Evolutionary conservation across 2,888 invertebrate genomes (phyloP).

Genomic region (Drosophila rubida): DNA sequence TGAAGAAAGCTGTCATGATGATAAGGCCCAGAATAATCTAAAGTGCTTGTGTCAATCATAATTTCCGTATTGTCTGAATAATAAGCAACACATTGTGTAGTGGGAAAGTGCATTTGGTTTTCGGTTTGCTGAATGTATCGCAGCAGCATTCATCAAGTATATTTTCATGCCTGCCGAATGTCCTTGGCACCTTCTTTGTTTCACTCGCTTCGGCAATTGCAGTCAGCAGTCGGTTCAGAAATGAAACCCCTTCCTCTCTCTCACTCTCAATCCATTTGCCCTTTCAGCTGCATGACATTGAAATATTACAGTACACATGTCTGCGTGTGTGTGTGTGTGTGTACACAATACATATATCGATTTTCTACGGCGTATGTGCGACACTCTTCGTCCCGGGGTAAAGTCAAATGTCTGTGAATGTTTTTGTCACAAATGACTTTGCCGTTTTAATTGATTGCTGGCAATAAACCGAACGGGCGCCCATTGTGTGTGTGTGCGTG

Average conservation of each 20-base stretch:
- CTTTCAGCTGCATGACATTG: slow-evolving; percentile 57
- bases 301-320: slow-evolving; percentile 66
- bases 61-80: no score
- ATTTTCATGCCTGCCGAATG: background rate
- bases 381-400: slow-evolving; percentile 15
- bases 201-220: slow-evolving; percentile 15
- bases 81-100: no score
- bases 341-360: slow-evolving; percentile 37
- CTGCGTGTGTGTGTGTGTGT: slow-evolving; percentile 10
- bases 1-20: slow-evolving; percentile 9
- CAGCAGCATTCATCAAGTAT: background rate
- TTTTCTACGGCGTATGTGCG: slow-evolving; percentile 34
- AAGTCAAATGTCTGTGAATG: slow-evolving; percentile 80
- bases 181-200: slow-evolving; percentile 8
- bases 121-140: background rate
- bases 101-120: no score
- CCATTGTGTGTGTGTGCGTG: slow-evolving; percentile 43
- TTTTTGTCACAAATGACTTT: slow-evolving; percentile 81
- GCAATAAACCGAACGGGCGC: slow-evolving; percentile 77
- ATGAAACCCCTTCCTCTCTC: background rate
- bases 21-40: background rate
- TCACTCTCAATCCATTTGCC: background rate
- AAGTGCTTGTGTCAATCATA: background rate
- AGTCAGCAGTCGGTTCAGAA: background rate
- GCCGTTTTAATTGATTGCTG: slow-evolving; percentile 79